Conservation (phyloP, 2,888 invertebrate genomes). For the Bedellia somnulentella region DNA sequence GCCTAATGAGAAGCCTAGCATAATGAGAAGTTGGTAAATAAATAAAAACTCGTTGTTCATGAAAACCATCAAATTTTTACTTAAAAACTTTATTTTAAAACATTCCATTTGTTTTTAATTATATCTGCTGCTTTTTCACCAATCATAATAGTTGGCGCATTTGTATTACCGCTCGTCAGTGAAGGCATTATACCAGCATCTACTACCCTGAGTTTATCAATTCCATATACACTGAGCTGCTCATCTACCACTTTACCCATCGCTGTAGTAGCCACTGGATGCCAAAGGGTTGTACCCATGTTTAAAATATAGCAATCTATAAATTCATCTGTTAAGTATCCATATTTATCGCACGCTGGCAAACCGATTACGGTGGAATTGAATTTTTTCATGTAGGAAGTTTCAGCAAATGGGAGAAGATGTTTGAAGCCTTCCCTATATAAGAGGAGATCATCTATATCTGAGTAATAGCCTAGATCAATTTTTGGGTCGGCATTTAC, state of each 20-base stretch:
- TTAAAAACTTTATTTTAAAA: too few species aligned
- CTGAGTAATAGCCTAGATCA: slow-evolving; percentile 57
- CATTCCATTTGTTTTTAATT: too few species aligned
- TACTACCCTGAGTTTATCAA: slow-evolving; percentile 63
- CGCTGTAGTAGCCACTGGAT: slow-evolving; percentile 68
- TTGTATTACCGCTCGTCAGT: slow-evolving; percentile 72
- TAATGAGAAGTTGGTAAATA: too few species aligned
- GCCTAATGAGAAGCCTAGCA: too few species aligned
- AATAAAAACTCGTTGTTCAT: too few species aligned
- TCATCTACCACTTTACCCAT: slow-evolving; percentile 71
- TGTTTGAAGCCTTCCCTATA: slow-evolving; percentile 23
- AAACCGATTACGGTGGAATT: slow-evolving; percentile 15
- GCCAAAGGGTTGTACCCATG: slow-evolving; percentile 66
- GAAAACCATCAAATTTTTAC: too few species aligned
- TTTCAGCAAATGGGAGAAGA: slow-evolving; percentile 20
- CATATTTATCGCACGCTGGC: slow-evolving; percentile 8
- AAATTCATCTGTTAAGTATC: slow-evolving; percentile 55
- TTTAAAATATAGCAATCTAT: slow-evolving; percentile 67
- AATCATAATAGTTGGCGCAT: slow-evolving; percentile 74
- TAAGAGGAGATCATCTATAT: slow-evolving; percentile 38
- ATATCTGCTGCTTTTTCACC: slow-evolving; percentile 72
- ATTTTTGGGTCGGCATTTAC: slow-evolving; percentile 55
- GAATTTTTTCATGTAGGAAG: slow-evolving; percentile 24
- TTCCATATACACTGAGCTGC: slow-evolving; percentile 60
- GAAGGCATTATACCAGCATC: slow-evolving; percentile 75